A percentile compares a stretch with the other conserved stretches of the same genome.
These are phyloP conservation scores for Tadarida brasiliensis DNA, from an alignment of 2,797 vertebrate species.

Conservation along the genomic window DNA sequence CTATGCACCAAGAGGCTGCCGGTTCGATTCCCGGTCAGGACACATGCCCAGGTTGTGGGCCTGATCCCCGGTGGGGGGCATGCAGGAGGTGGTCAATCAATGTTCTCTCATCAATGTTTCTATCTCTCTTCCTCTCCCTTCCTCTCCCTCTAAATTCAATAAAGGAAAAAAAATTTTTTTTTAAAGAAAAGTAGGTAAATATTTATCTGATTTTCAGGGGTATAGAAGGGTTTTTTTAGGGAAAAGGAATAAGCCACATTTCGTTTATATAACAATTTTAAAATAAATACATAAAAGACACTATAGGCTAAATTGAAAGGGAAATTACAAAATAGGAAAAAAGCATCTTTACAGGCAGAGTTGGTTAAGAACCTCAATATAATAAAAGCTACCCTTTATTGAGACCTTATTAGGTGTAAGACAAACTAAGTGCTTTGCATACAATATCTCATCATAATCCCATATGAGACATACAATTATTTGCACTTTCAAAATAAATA, in stretches of 20 bases:
- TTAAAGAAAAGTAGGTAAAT: not conserved
- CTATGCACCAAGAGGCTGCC: too few species aligned
- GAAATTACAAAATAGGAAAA: conserved; percentile 34
- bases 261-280: not conserved
- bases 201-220: not conserved
- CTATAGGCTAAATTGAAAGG: not conserved
- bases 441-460: not conserved
- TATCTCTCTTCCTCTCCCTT: too few species aligned
- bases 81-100: too few species aligned
- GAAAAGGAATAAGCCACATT: not conserved
- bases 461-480: not conserved
- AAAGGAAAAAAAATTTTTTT: too few species aligned
- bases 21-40: too few species aligned
- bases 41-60: too few species aligned
- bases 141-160: too few species aligned
- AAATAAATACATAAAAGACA: not conserved
- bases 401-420: not conserved
- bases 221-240: not conserved
- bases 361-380: not conserved
- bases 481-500: conserved; percentile 24
- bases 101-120: too few species aligned
- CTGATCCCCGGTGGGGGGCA: too few species aligned
- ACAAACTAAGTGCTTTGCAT: not conserved
- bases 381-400: conserved; percentile 4
- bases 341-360: not conserved